phyloP scores from a whole-genome alignment of 2,113 vertebrate species.

The Phoenicopterus ruber region DNA sequence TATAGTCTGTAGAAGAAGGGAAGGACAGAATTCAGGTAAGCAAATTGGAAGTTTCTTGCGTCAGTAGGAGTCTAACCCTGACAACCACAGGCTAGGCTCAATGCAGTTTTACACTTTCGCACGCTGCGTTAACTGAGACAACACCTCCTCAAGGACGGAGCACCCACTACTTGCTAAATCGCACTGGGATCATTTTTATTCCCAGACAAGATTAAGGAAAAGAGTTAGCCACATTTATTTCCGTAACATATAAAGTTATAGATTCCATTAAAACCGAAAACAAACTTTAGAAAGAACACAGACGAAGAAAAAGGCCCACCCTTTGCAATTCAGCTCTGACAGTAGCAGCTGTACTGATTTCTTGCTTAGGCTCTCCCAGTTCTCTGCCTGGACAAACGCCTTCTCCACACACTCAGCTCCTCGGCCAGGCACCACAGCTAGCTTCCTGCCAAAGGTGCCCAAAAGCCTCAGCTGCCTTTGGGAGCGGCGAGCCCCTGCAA shows the following conservation, averaged over 20 bases:
- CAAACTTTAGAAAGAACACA: background rate
- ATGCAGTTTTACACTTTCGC: too few relatives aligned
- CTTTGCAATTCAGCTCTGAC: background rate
- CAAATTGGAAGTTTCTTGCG: background rate
- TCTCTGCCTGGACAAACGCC: background rate
- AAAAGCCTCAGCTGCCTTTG: background rate
- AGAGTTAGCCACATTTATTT: background rate
- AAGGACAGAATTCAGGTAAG: background rate
- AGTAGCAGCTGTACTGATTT: background rate
- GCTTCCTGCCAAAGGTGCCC: too few relatives aligned
- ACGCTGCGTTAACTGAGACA: background rate
- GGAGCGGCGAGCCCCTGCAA: background rate
- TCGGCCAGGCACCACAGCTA: background rate
- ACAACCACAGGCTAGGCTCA: background rate
- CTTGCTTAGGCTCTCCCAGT: background rate
- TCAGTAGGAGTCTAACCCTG: too few relatives aligned
- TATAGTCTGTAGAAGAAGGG: background rate
- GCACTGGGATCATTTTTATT: background rate
- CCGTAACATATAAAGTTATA: background rate
- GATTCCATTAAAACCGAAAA: background rate
- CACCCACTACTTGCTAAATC: too few relatives aligned
- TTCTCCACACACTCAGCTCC: background rate
- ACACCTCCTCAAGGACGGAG: background rate
- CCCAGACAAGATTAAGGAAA: background rate
- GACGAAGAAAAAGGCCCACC: background rate